Evolutionary conservation across 2,888 invertebrate genomes (phyloP), one percentile per base, ranked within the genome.

Genomic region (Perdita meconis): DNA sequence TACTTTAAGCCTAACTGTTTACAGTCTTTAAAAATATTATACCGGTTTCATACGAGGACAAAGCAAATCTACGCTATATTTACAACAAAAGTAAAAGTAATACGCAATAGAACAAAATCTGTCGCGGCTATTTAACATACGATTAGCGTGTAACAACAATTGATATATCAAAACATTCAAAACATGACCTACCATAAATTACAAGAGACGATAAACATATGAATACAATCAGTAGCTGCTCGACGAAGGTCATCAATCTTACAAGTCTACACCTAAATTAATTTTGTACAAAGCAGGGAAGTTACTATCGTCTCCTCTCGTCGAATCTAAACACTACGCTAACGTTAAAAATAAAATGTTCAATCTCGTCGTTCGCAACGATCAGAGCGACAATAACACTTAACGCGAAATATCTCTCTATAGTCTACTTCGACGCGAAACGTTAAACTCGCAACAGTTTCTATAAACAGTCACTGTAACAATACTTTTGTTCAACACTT

Each of bases 171-270:
- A 19, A 66, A 75, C 56, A 50, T 44, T 34, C 55, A 44, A 34
- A 60, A 80, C 26, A 40, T 34, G 36, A 67, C 50, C 19, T 51
- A 72, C 55, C 61, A 80, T 64, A 78, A 77, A 65, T 74, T 80
- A 75, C 64, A 74, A 51, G 63, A 2, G n/a, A 61, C 47, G 16
- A 64, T 72, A 51, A 59, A 24, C 50, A 47, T 56, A 77, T 44
- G 55, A 19, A 6, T 68, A 36, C 65, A 67, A 34, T 47, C 64
- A 72, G 26, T 81, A 85, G 82, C 87, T 87, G 82, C 86, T 63
- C 86, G 82, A 82, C 50, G 81, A 87, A 78, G 81, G 80, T 80
- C 78, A 71, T 10, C 51, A 26, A 71, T 53, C 24, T 47, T 42
- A 72, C 59, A 67, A 53, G 59, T 74, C 73, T 78, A 73, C 44